phyloP scores from a whole-genome alignment of 2,113 vertebrate genomes.

The Montifringilla adamsi region DNA sequence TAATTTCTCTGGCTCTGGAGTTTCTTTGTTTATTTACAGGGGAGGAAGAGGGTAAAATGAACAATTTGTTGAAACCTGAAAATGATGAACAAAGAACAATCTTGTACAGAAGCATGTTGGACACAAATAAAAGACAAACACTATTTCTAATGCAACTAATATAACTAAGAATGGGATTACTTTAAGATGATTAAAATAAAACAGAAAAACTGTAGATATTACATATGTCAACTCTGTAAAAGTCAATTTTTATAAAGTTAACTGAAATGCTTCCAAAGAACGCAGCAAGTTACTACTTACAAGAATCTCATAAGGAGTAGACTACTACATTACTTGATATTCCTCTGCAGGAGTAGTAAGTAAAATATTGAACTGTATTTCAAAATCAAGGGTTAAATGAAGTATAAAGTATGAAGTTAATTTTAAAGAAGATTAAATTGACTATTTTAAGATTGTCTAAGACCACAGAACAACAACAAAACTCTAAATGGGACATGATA shows the following conservation, averaged over 20 bases:
- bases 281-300: neutral
- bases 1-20: neutral
- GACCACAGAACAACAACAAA: neutral
- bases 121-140: neutral
- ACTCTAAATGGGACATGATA: neutral
- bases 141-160: neutral
- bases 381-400: neutral
- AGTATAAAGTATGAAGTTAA: neutral
- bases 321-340: neutral
- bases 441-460: neutral
- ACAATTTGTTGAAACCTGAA: neutral
- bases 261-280: neutral
- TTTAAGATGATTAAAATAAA: neutral
- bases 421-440: neutral
- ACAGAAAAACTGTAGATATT: neutral
- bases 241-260: neutral
- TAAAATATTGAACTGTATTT: neutral
- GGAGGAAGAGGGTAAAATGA: neutral
- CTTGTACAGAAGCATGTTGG: neutral
- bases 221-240: neutral
- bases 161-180: neutral
- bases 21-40: neutral
- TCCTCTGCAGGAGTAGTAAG: neutral
- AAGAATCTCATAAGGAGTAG: neutral
- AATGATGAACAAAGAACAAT: neutral